Percentiles rank a stretch among this genome's conserved stretches.
phyloP scores from a whole-genome alignment of 2,888 invertebrate genomes.

The Rugalucina vietnamica region DNA sequence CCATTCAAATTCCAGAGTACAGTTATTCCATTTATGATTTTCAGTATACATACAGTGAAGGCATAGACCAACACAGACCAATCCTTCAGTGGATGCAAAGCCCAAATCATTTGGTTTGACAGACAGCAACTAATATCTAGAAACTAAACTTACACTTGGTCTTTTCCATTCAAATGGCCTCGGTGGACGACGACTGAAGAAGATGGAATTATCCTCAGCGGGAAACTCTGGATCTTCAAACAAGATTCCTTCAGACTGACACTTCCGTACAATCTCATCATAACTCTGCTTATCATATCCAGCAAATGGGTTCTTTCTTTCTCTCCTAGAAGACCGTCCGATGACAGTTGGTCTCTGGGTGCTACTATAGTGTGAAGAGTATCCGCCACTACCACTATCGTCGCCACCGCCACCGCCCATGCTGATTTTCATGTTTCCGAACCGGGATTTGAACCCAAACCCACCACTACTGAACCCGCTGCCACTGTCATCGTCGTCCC shows the following conservation, averaged over 20 bases:
- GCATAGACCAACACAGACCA: no score
- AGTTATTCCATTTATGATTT: no score
- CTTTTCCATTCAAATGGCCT: constrained; percentile 95
- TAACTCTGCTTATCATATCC: constrained; percentile 88
- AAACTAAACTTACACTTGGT: constrained; percentile 86
- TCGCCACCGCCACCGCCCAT: constrained; percentile 56
- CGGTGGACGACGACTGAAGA: constrained; percentile 93
- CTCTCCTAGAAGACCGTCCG: constrained; percentile 16
- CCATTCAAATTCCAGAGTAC: no score
- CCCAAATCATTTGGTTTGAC: no score
- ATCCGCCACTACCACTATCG: constrained; percentile 4
- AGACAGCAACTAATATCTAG: background rate
- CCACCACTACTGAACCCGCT: constrained; percentile 50
- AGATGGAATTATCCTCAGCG: constrained; percentile 91
- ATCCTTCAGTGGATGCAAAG: no score
- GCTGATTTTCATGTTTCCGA: constrained; percentile 68
- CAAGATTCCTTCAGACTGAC: constrained; percentile 89
- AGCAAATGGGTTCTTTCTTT: constrained; percentile 47
- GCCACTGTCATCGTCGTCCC: constrained; percentile 63
- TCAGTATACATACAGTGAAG: no score
- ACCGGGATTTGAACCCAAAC: constrained; percentile 64
- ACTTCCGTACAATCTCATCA: constrained; percentile 93
- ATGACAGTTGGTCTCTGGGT: constrained; percentile 7
- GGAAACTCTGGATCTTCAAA: constrained; percentile 97
- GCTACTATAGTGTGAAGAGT: background rate